Base-by-base conservation (phyloP, 2,888 invertebrate species). In the Thereva nobilitata region DNA sequence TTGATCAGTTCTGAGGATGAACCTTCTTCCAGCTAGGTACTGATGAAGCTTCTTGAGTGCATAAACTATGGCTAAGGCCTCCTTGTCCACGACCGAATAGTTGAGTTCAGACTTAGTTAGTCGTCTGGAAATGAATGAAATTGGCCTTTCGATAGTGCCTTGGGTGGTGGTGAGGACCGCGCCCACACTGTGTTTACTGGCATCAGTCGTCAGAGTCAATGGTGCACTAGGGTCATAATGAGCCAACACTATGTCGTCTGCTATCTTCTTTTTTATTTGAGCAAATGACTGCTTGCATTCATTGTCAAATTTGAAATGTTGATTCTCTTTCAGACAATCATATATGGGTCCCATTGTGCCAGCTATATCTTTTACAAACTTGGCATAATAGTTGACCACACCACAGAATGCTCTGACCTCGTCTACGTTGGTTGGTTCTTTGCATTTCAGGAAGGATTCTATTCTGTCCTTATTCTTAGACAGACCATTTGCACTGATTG, bases 351-450 rank as follows among this genome's bases (percentile, higher is more conserved):
- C 69, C 56, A 75, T 70, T 41, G 74, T 73, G 1, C 66, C 56
- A 4, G 76, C 56, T 38, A 76, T 70, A 34, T 72, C 72, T 10
- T 72, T 71, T 1, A 77, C 71, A 72, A 79, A 80, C 66, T 73
- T 75, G 3, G 73, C 71, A 67, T 79, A 79, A 70, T 77, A 80
- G 70, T 78, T 78, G 0, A 76, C 70, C 67, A 77, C 71, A 0
- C 78, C 78, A 4, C 73, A 49, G 65, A 76, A 77, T 4, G 74
- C 73, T n/a, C 55, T 59, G 9, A 67, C 12, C 61, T 67, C 47
- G 34, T 61, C 55, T 44, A 67, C 23, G 38, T 61, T 61, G 59
- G 40, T 38, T 45, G 67, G 61, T 38, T 61, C 53, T 40, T 37
- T n/a, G 9, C 12, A 37, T 5, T 55, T 40, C n/a, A 73, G 5